Evolutionary conservation across 2,797 vertebrate species (phyloP), one percentile per base, ranked within the genome.

Genomic region (Melanotaenia trifasciata): DNA sequence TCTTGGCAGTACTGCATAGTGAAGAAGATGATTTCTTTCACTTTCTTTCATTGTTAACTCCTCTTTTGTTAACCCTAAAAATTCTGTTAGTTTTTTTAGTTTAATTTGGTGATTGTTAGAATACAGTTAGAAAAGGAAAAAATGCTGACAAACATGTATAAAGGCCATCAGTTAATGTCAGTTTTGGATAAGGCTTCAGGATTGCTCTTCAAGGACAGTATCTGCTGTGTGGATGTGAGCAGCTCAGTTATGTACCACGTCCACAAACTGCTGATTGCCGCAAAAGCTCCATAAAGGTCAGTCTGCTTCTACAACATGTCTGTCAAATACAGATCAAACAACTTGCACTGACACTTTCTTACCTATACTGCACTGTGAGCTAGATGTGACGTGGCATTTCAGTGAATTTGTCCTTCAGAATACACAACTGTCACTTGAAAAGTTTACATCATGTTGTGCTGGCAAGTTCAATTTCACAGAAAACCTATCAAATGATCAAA

Each of bases 231-330:
- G 57, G 57, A 71, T 7, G 24, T 38, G 56, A 40, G 51, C 32
- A 30, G 16, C 63, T 2, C 64, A 32, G 59, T 38, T 69, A 57
- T 72, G 53, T 12, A 35, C 58, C 58, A 53, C 75, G 62, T 68
- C 57, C 65, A 68, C 62, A 81, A 84, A 83, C 47, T 74, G 87
- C 87, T 87, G 87, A 89, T 69, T 30, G 65, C 66, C 64, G 58
- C 65, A 73, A 79, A 83, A 76, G 77, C 75, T 77, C 50, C 54
- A 43, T 43, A 83, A 89, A 90, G 89, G 90, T 90, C 83, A 80
- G 11, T 1, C 6, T 64, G 63, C 67, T 85, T 71, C 79, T 63
- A 11, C 61, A 65, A 64, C 14, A n/a, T 74, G 78, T 81, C 82
- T 14, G 20, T 86, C 83, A 83, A 81, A 36, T 36, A 63, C 57